Base-by-base conservation (phyloP, 2,888 invertebrate genomes). In the Melinaea menophilus region DNA sequence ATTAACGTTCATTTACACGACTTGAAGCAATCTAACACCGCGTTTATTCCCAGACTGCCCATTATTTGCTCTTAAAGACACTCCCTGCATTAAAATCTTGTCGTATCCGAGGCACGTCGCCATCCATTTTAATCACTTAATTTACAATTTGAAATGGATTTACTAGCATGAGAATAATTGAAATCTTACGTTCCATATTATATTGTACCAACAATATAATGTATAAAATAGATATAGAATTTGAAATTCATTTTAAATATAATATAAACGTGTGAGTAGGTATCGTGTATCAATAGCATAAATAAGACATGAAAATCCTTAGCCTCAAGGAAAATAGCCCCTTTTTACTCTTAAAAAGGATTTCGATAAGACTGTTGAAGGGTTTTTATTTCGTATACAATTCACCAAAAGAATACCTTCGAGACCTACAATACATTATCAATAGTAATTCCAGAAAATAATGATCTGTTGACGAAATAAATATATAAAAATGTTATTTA, bases 51-150 rank as follows among this genome's bases (percentile, higher is more conserved):
- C 54, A 48, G 56, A 41, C 56, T 59, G 63, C 48, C 65, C 61
- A 63, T 68, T 68, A 68, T 68, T 66, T 66, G 63, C 58, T 66
- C 63, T 62, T 56, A 59, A 64, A 63, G 67, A 65, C 65, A 47
- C 62, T 51, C 58, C 63, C 58, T 65, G 62, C 66, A 68, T 70
- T 68, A 66, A 68, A 66, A 63, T 61, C 64, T 64, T 61, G 68
- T 69, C 61, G 64, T 62, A 62, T 55, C 59, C 48, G 54, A 65
- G 59, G 61, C 69, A 67, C 69, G 69, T 66, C 60, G 63, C 59
- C 56, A 66, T 58, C 61, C 59, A 61, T 59, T 63, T 70, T 69
- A 69, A 69, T 66, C 67, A 67, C 63, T 64, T 63, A 58, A 67
- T 69, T 67, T 55, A 66, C 59, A 65, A 64, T 67, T 47, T 56